Evolutionary conservation across 2,888 invertebrate species (phyloP).

Genomic region (Philonicus albiceps): DNA sequence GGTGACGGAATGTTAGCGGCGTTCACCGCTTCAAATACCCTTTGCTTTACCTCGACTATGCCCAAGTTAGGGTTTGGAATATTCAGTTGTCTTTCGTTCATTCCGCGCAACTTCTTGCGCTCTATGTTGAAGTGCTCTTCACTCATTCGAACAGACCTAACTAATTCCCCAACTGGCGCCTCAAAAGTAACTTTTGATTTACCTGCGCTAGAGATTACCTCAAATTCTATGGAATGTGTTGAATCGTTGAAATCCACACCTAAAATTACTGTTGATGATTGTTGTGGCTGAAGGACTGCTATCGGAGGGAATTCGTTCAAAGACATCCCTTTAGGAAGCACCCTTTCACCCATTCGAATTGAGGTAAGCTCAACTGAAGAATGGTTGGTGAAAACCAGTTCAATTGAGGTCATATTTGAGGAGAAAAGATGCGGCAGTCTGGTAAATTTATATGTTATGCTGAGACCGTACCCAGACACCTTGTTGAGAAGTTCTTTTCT

Average conservation of each 20-base stretch:
- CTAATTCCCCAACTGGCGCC: constrained; percentile 86
- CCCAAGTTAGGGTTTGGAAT: constrained; percentile 50
- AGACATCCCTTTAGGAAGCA: constrained; percentile 74
- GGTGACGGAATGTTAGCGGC: constrained; percentile 67
- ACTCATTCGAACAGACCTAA: constrained; percentile 79
- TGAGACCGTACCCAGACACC: constrained; percentile 75
- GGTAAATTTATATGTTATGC: constrained; percentile 73
- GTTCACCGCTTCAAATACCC: constrained; percentile 80
- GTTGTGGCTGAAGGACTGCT: constrained; percentile 69
- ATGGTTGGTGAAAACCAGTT: constrained; percentile 80
- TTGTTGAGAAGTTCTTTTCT: constrained; percentile 74
- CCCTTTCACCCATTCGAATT: constrained; percentile 70
- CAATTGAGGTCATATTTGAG: constrained; percentile 80
- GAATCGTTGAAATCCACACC: constrained; percentile 95
- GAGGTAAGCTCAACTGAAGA: constrained; percentile 62
- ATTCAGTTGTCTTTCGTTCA: constrained; percentile 79
- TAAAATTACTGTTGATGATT: constrained; percentile 72
- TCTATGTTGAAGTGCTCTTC: constrained; percentile 75
- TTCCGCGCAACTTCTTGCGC: constrained; percentile 84
- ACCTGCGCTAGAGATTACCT: constrained; percentile 73
- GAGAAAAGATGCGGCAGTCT: constrained; percentile 85
- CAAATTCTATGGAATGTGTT: constrained; percentile 85
- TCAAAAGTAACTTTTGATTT: constrained; percentile 71
- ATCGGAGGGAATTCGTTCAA: constrained; percentile 80
- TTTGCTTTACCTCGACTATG: constrained; percentile 59